These are phyloP conservation scores for Bergia puertoricense DNA, from an alignment of 92 coral and sea anemone species.

Conservation along the genomic window DNA sequence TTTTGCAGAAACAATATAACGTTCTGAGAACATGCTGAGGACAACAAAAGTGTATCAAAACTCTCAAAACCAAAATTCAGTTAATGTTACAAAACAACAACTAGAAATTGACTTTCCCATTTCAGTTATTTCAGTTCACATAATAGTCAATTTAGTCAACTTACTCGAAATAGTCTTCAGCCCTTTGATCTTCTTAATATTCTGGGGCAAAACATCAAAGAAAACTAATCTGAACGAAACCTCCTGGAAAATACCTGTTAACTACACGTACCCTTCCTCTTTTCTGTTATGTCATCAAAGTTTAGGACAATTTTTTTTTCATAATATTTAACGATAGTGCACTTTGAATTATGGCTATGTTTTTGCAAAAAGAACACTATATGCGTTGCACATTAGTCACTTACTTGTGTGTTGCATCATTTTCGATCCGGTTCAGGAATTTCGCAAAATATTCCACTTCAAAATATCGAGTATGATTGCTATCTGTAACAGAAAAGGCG, in stretches of 20 bases:
- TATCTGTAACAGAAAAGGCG: conserved; percentile 10
- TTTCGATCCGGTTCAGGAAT: conserved; percentile 27
- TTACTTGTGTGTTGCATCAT: conserved; percentile 46
- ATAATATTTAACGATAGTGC: background rate
- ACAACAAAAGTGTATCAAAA: conserved; percentile 57
- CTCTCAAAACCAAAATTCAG: conserved; percentile 22
- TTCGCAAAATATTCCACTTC: conserved; percentile 6
- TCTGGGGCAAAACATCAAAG: background rate
- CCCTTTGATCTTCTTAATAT: background rate
- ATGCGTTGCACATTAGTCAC: background rate
- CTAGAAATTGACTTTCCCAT: background rate
- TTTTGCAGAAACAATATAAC: conserved; percentile 51
- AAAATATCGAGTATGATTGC: conserved; percentile 10
- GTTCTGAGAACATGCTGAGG: conserved; percentile 67
- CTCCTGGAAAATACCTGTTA: conserved; percentile 17
- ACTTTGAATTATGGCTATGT: background rate
- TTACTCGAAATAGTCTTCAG: background rate
- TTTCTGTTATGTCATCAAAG: conserved; percentile 7
- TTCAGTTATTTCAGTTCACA: background rate
- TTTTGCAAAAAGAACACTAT: background rate
- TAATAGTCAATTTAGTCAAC: background rate
- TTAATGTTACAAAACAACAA: conserved; percentile 6
- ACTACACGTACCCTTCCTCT: conserved; percentile 40
- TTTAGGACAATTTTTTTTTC: conserved; percentile 2
- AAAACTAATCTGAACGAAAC: background rate